phyloP scores from a whole-genome alignment of 2,113 vertebrate genomes.

The Takifugu bimaculatus region DNA sequence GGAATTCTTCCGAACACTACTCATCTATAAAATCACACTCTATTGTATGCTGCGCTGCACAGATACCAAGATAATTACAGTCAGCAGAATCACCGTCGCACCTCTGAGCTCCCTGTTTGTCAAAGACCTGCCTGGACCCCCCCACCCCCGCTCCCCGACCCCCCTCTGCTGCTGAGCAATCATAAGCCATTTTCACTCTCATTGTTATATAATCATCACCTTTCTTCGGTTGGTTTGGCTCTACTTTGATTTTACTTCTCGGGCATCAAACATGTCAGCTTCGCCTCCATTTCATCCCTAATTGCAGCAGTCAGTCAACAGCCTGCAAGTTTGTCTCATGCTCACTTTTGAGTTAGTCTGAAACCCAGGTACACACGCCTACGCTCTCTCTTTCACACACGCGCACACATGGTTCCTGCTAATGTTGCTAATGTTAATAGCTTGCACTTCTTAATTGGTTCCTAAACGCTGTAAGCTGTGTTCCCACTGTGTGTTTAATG shows the following conservation, averaged over 20 bases:
- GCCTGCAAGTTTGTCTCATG: background rate
- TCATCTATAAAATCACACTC: background rate
- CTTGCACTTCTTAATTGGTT: slow-evolving; percentile 97
- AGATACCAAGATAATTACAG: background rate
- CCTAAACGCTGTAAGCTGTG: slow-evolving; percentile 92
- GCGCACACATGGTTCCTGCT: slow-evolving; percentile 17
- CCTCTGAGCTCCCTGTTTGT: background rate
- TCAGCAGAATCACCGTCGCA: background rate
- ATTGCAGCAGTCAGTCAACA: slow-evolving; percentile 16
- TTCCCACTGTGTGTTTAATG: slow-evolving; percentile 99
- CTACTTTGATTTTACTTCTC: slow-evolving; percentile 18
- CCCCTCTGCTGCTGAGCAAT: slow-evolving; percentile 62
- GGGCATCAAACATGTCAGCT: slow-evolving; percentile 14
- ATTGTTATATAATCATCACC: slow-evolving; percentile 75
- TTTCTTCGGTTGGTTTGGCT: slow-evolving; percentile 47
- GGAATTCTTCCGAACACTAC: too few species aligned
- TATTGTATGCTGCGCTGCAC: background rate
- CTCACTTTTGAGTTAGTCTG: too few species aligned
- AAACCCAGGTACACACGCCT: background rate
- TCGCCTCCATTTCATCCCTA: slow-evolving; percentile 33
- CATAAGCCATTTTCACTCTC: slow-evolving; percentile 63
- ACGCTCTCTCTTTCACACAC: background rate
- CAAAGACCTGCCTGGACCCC: background rate
- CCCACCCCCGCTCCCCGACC: background rate
- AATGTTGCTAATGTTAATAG: slow-evolving; percentile 91